These are phyloP conservation scores for Ophion ellenae DNA, from an alignment of 2,888 invertebrate species.

Conservation along the genomic window DNA sequence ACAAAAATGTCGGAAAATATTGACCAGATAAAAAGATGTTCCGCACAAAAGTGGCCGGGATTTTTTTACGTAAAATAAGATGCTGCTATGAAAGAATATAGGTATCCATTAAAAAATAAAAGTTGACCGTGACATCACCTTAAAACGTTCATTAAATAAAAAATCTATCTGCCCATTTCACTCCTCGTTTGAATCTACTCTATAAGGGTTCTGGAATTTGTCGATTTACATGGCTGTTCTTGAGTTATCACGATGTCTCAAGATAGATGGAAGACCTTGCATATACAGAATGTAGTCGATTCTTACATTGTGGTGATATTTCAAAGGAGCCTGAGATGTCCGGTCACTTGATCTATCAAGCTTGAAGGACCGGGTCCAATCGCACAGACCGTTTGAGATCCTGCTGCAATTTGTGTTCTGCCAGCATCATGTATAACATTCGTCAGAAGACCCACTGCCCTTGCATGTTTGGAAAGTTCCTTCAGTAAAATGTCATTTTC, in stretches of 20 bases:
- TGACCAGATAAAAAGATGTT: too few relatives aligned
- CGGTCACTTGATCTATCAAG: constrained; percentile 92
- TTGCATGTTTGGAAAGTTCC: constrained; percentile 89
- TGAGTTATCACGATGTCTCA: background rate
- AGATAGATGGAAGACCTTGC: background rate
- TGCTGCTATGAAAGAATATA: background rate
- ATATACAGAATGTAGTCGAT: constrained; percentile 53
- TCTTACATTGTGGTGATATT: constrained; percentile 60
- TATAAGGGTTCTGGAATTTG: too few relatives aligned
- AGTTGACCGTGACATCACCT: too few relatives aligned
- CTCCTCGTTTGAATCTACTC: constrained; percentile 30
- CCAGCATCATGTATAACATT: constrained; percentile 95
- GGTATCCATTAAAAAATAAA: too few relatives aligned
- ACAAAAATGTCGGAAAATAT: too few relatives aligned
- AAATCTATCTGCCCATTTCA: background rate
- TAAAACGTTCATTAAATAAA: background rate
- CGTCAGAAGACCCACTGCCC: constrained; percentile 88
- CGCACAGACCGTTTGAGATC: constrained; percentile 95
- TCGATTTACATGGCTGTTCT: background rate
- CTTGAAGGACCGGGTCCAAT: constrained; percentile 95
- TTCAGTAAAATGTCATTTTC: constrained; percentile 91
- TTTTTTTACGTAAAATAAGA: background rate
- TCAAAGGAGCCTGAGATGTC: constrained; percentile 94
- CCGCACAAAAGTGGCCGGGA: too few relatives aligned
- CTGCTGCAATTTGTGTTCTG: constrained; percentile 95